phyloP scores from a whole-genome alignment of 2,888 invertebrate species.

The Pollenia labialis region DNA sequence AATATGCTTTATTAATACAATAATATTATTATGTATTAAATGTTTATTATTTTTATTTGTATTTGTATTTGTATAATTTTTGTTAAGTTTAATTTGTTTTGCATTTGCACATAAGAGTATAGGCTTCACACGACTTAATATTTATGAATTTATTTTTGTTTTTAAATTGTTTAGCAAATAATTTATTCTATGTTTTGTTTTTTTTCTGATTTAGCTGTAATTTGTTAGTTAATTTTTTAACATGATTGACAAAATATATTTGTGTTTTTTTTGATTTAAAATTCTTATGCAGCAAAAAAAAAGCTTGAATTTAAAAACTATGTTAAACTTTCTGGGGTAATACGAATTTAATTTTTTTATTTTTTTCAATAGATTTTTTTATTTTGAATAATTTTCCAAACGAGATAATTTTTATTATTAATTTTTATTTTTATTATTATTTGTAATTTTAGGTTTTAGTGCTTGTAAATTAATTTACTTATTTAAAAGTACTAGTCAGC shows the following conservation, averaged over 20 bases:
- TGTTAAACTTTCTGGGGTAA: constrained; percentile 58
- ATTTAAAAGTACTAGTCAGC: constrained; percentile 62
- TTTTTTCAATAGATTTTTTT: constrained; percentile 54
- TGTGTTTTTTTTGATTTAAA: constrained; percentile 66
- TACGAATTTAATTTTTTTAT: constrained; percentile 38
- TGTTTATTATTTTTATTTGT: constrained; percentile 57
- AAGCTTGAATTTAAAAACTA: constrained; percentile 71
- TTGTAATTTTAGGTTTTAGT: constrained; percentile 43
- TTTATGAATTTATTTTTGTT: constrained; percentile 41
- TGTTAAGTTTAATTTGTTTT: constrained; percentile 62
- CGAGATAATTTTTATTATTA: constrained; percentile 56
- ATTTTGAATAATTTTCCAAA: constrained; percentile 55
- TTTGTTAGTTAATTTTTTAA: constrained; percentile 76
- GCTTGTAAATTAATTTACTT: constrained; percentile 49
- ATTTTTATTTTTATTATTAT: constrained; percentile 47
- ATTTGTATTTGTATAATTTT: constrained; percentile 63
- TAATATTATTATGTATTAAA: constrained; percentile 60
- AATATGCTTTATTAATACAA: constrained; percentile 18
- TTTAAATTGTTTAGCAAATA: constrained; percentile 59
- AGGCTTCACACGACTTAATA: constrained; percentile 61
- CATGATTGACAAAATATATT: constrained; percentile 81
- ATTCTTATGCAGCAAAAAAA: constrained; percentile 69
- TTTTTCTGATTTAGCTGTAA: constrained; percentile 51
- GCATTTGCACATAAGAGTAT: constrained; percentile 70
- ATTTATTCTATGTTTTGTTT: constrained; percentile 39